Evolutionary conservation across 2,113 vertebrate genomes (phyloP).

Genomic region (Pedetes capensis): DNA sequence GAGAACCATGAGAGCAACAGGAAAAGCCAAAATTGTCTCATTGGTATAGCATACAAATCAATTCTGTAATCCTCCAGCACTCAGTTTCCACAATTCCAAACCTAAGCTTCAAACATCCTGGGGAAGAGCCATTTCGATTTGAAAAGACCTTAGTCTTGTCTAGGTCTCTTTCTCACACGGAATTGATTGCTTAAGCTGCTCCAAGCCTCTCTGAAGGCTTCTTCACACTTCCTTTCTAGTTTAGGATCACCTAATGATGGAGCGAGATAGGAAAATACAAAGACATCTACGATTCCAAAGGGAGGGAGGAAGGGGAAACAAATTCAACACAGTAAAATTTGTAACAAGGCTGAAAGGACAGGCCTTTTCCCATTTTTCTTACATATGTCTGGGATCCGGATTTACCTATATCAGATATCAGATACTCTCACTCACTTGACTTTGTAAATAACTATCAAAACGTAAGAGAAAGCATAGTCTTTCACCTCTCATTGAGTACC

Average conservation of each 20-base stretch:
- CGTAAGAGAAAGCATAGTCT: neutral
- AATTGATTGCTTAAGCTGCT: neutral
- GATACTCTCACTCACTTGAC: neutral
- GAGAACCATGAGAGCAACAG: neutral
- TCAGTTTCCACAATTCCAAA: neutral
- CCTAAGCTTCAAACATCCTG: neutral
- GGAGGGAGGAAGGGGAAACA: neutral
- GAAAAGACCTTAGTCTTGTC: neutral
- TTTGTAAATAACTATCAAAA: neutral
- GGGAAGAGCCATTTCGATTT: neutral
- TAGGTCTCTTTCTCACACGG: neutral
- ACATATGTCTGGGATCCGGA: neutral
- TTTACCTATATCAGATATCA: neutral
- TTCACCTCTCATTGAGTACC: fast-evolving
- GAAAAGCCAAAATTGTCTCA: neutral
- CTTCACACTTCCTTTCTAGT: slow-evolving; percentile 56
- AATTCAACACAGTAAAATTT: neutral
- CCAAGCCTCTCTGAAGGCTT: neutral
- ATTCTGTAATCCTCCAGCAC: neutral
- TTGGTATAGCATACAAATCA: neutral
- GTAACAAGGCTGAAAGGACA: neutral
- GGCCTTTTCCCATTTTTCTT: neutral
- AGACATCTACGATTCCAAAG: slow-evolving; percentile 32
- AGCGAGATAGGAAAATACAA: slow-evolving; percentile 16
- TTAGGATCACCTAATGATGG: slow-evolving; percentile 36